Evolutionary conservation across 2,113 vertebrate species (phyloP).

Genomic region (Brevimyrus niger): DNA sequence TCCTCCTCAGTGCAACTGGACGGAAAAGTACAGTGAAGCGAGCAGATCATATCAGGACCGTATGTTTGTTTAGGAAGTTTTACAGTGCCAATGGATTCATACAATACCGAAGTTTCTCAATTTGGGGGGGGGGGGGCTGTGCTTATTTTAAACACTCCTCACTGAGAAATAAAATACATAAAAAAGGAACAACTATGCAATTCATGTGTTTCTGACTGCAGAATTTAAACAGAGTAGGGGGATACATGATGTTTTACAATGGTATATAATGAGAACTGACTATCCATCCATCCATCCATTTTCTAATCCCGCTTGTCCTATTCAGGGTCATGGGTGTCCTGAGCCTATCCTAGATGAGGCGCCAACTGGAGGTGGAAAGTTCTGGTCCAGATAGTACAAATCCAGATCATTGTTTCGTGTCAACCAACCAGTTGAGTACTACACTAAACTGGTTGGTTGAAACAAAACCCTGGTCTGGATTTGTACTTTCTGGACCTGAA

Average conservation of each 20-base stretch:
- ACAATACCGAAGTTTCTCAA: background rate
- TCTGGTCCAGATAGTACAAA: no score
- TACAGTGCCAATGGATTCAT: background rate
- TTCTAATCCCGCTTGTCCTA: background rate
- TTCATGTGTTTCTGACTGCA: background rate
- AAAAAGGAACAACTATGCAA: background rate
- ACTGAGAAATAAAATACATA: background rate
- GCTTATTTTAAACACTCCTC: background rate
- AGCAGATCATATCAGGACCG: background rate
- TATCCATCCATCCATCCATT: background rate
- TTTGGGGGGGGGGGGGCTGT: background rate
- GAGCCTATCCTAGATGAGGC: background rate
- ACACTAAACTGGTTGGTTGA: no score
- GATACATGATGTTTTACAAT: background rate
- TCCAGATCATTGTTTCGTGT: no score
- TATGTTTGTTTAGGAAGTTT: background rate
- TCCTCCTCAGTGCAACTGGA: conserved; percentile 86
- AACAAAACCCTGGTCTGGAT: no score
- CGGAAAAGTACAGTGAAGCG: conserved; percentile 15
- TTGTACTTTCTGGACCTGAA: no score
- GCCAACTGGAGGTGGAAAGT: no score
- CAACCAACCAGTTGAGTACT: no score
- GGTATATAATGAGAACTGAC: background rate
- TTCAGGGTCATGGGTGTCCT: background rate
- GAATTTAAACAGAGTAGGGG: background rate